Evolutionary conservation across 2,113 vertebrate genomes (phyloP), one percentile per base, ranked within the genome.

Genomic region (Scolopax mira): DNA sequence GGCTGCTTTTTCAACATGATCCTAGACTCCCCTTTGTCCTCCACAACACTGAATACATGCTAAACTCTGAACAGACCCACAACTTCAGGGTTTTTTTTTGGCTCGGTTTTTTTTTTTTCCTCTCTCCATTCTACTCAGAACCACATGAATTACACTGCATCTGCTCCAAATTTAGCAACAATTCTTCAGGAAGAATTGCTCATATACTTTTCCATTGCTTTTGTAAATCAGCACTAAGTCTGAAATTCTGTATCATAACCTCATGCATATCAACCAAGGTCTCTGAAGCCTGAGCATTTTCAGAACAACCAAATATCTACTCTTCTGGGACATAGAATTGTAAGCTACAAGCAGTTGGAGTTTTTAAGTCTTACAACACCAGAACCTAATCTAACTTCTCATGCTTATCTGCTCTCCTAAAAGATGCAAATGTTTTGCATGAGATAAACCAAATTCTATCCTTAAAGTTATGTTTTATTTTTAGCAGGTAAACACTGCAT

Each of bases 101-200:
- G 39, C 11, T 41, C 11, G 39, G 39, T 44, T 17, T 44, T 44
- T 33, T 11, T 72, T 48, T 64, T 17, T 51, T 31, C n/a, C n/a
- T n/a, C n/a, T n/a, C n/a, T 69, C 51, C 64, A 37, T n/a, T 6
- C 21, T 81, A 28, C 10, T 3, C 55, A 64, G 55, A 86, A 78
- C 18, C 37, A 57, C 18, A 10, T 67, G 44, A 66, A 90, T 88
- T 78, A 30, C 31, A 52, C 15, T 75, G 27, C 9, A 27, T 82
- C 44, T 89, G 5, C 37, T 86, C 65, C 57, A 92, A 88, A 84
- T 86, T 88, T 84, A 93, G 60, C 71, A 85, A 57, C 21, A 67
- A 3, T 64, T 84, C 22, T 84, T 78, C 82, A 89, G n/a, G 77
- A 96, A 78, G 60, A 90, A 88, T 91, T 91, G 80, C 27, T 86